Base-by-base conservation (phyloP, 2,888 invertebrate species). In the Athalia cordata region DNA sequence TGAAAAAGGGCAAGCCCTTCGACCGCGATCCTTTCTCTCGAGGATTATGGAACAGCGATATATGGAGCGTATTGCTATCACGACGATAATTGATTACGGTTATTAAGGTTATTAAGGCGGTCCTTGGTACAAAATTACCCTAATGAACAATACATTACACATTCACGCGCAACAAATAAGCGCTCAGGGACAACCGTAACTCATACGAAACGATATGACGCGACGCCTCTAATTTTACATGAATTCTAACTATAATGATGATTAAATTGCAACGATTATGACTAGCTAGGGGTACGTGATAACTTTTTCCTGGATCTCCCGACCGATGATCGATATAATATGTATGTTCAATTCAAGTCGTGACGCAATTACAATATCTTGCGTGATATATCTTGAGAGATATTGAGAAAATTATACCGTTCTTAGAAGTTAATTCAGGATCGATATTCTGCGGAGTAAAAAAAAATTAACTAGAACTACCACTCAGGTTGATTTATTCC, bases 131-230 rank as follows among this genome's bases (percentile, higher is more conserved):
- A 65, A 80, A 81, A 81, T 83, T 81, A 74, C 81, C 80, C 79
- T 79, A 66, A 82, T 80, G 81, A 83, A 83, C 81, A 81, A 77
- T 81, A 79, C 81, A 79, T 82, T 81, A 80, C 79, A 79, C 80
- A 77, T 77, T 79, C 75, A 57, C 61, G 15, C 66, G 78, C 78
- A 81, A 81, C 81, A 70, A 81, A 80, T 81, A 81, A 81, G 55
- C 77, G 80, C 80, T 80, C 77, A 70, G 77, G 82, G 80, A 70
- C 79, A 81, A 59, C 74, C 72, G 79, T 79, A 79, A 79, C 81
- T 80, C 79, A 80, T 55, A 11, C 9, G 64, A 76, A 72, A 47
- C 65, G 75, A 47, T 79, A 80, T 62, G 77, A 80, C 75, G 79
- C 79, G 29, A 29, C 29, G 29, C 29, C 29, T 29, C 29, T 29